Percentiles rank a stretch among this genome's conserved stretches.
phyloP scores from a whole-genome alignment of 2,888 invertebrate genomes.

The Melieria crassipennis region DNA sequence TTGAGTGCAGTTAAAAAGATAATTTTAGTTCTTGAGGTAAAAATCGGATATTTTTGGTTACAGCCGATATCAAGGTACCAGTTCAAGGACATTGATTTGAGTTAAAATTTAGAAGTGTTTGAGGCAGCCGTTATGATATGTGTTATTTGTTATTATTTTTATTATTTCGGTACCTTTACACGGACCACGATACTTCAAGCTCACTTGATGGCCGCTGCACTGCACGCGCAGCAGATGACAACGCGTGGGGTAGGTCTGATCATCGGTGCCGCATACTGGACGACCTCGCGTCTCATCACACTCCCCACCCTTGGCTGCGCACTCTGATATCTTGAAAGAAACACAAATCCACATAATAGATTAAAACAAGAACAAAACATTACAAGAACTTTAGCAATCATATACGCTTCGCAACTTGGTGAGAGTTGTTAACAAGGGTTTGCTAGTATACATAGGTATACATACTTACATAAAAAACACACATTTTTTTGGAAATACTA shows the following conservation, averaged over 20 bases:
- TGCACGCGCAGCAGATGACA: conserved; percentile 82
- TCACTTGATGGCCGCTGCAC: conserved; percentile 78
- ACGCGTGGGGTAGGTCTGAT: conserved; percentile 81
- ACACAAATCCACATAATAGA: conserved; percentile 1
- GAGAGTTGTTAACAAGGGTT: background rate
- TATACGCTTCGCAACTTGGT: background rate
- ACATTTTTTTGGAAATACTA: too few relatives aligned
- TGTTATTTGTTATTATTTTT: background rate
- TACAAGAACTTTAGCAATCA: background rate
- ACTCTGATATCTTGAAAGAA: conserved; percentile 60
- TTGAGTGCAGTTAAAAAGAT: background rate
- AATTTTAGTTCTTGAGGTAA: background rate
- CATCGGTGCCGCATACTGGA: conserved; percentile 71
- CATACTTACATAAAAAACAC: too few relatives aligned
- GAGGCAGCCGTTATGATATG: too few relatives aligned
- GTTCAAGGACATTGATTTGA: too few relatives aligned
- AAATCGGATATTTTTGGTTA: background rate
- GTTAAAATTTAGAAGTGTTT: too few relatives aligned
- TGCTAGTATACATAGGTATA: background rate
- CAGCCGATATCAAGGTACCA: too few relatives aligned
- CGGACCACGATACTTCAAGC: conserved; percentile 77
- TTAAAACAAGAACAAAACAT: conserved; percentile 2
- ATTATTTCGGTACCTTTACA: conserved; percentile 73
- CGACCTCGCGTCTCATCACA: conserved; percentile 65
- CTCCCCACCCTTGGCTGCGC: conserved; percentile 64